Evolutionary conservation across 2,113 vertebrate genomes (phyloP).

Genomic region (Gallinago paraguaiae): DNA sequence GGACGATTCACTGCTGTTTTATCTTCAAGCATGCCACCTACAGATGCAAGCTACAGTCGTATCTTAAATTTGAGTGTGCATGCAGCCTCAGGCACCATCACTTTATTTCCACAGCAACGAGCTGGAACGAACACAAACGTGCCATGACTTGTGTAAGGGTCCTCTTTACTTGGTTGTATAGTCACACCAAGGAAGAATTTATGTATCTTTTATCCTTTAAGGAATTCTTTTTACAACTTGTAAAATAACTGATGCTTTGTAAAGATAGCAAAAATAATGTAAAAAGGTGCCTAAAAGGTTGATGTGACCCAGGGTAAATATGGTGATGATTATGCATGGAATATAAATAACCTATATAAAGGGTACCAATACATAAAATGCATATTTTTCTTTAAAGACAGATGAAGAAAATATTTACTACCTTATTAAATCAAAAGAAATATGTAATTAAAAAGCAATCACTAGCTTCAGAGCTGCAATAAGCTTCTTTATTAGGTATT

Average conservation of each 20-base stretch:
- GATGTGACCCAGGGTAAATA: slow-evolving; percentile 37
- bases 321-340: slow-evolving; percentile 18
- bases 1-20: neutral
- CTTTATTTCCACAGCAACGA: neutral
- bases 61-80: neutral
- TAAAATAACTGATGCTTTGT: neutral
- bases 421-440: slow-evolving; percentile 70
- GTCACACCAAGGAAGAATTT: neutral
- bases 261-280: neutral
- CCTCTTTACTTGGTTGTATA: neutral
- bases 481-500: slow-evolving; percentile 65
- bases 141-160: neutral
- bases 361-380: slow-evolving; percentile 13
- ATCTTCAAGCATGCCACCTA: neutral
- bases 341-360: slow-evolving; percentile 32
- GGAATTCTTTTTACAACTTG: neutral
- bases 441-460: slow-evolving; percentile 74
- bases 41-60: neutral
- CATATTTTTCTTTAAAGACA: slow-evolving; percentile 69
- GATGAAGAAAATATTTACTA: slow-evolving; percentile 73
- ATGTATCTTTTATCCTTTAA: neutral
- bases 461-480: slow-evolving; percentile 64
- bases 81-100: neutral
- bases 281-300: slow-evolving; percentile 39
- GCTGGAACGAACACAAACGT: neutral